Base-by-base conservation (phyloP, 2,888 invertebrate species). In the Brachycybe producta region DNA sequence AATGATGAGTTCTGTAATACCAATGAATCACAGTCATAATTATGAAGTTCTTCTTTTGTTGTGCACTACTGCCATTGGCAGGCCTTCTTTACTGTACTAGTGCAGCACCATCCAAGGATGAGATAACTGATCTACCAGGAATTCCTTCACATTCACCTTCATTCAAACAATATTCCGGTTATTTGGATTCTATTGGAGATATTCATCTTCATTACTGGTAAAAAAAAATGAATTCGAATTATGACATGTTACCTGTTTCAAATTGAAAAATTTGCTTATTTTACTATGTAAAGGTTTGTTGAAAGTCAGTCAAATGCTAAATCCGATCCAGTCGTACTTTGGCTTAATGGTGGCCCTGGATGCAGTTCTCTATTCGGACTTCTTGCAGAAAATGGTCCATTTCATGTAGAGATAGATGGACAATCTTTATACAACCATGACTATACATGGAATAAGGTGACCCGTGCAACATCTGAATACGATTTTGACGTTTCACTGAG, bases 151-250 rank as follows among this genome's bases (percentile, higher is more conserved):
- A 54, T n/a, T 57, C 61, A 50, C 64, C 64, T 7, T 49, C 46
- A 21, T 68, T 65, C 59, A 61, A 60, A 51, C 67, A 67, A 28
- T 69, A 65, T 54, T 68, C 69, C 15, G 69, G 69, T 7, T 69
- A 68, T 56, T 58, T 69, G 28, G 59, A 65, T 44, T 66, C 64
- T 4, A 58, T 60, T 3, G 60, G 59, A 17, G 56, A 52, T 7
- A 49, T 49, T 35, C 49, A 44, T 42, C 45, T 59, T 3, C 57
- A 58, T 47, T 55, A 52, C 53, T 67, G 67, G 67, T 48, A 43
- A 39, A 39, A 8, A 8, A 11, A n/a, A 30, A 30, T 8, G n/a
- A n/a, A n/a, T n/a, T n/a, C n/a, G n/a, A n/a, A n/a, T n/a, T n/a
- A n/a, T n/a, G n/a, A n/a, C n/a, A n/a, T n/a, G n/a, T n/a, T n/a